Evolutionary conservation across 2,797 vertebrate genomes (phyloP).

Genomic region (Sparus aurata): DNA sequence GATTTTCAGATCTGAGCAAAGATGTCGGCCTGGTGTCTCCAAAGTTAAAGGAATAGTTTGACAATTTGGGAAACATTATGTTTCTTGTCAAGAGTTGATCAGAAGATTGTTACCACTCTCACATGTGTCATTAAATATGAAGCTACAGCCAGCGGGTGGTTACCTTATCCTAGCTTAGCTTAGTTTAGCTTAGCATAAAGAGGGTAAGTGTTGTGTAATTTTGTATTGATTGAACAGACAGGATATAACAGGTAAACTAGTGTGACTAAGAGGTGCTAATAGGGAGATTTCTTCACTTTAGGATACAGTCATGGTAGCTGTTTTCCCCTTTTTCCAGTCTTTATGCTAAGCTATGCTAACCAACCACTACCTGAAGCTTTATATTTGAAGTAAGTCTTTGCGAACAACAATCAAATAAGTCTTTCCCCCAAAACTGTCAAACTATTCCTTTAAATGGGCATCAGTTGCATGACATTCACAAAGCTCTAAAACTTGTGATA

Average conservation of each 20-base stretch:
- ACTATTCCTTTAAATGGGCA: background rate
- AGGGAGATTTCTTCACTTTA: background rate
- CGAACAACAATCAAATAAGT: background rate
- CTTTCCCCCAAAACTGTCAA: background rate
- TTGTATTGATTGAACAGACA: background rate
- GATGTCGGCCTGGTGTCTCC: background rate
- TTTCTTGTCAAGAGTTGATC: background rate
- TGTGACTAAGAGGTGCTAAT: background rate
- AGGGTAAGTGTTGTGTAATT: background rate
- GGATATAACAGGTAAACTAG: background rate
- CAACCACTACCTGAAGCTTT: background rate
- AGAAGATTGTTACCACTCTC: background rate
- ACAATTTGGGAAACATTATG: too few species aligned
- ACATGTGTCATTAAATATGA: background rate
- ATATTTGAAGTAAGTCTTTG: background rate
- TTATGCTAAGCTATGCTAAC: conserved; percentile 3
- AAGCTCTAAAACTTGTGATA: background rate
- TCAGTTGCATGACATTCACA: background rate
- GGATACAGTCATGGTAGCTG: background rate
- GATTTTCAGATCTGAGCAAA: background rate
- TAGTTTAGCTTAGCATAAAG: too few species aligned
- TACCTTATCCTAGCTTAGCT: background rate
- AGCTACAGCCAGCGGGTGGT: background rate
- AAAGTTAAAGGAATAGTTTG: background rate
- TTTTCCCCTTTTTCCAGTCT: background rate